Evolutionary conservation across 1,140 invertebrate species (phyloP), one percentile per base, ranked within the genome.

Genomic region (Sarcophaga bullata): DNA sequence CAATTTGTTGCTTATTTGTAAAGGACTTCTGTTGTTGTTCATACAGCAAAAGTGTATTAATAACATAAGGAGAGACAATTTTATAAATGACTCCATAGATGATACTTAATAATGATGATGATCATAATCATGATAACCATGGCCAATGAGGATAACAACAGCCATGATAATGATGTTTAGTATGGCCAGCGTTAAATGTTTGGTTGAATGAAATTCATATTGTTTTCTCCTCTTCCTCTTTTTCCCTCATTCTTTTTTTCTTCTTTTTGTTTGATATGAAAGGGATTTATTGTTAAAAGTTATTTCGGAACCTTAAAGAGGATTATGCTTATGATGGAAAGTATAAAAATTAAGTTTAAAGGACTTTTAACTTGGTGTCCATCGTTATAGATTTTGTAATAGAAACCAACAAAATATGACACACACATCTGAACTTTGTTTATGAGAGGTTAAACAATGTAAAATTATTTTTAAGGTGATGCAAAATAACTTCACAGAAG

Each of bases 41-140:
- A 4, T 37, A 37, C 25, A 37, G 1, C 25, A 4, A 50, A 78
- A 48, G 75, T 52, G 75, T 78, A 78, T 78, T 78, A 78, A 78
- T 78, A 78, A 78, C 75, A 78, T 78, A 78, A 78, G 75, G 10
- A 78, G 75, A 19, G 75, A 78, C 75, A 78, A 78, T 78, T 78
- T 78, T 78, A 78, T 78, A 78, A 78, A 78, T 78, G 75, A 78
- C 75, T 78, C 50, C 75, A 78, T 78, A 78, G 48, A 78, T 78
- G 75, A 52, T 49, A 37, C 25, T 37, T 37, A 37, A 37, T 37
- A 17, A 17, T 19, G 48, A 78, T 25, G 75, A 76, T 11, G 73
- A 17, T 17, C 6, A 49, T 76, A 15, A 8, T 78, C 62, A 17
- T 9, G 17, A 68, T 37, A 37, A 37, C 4, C 1, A 37, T 37